Base-by-base conservation (phyloP, 1,140 invertebrate species). In the Hylaeus anthracinus region DNA sequence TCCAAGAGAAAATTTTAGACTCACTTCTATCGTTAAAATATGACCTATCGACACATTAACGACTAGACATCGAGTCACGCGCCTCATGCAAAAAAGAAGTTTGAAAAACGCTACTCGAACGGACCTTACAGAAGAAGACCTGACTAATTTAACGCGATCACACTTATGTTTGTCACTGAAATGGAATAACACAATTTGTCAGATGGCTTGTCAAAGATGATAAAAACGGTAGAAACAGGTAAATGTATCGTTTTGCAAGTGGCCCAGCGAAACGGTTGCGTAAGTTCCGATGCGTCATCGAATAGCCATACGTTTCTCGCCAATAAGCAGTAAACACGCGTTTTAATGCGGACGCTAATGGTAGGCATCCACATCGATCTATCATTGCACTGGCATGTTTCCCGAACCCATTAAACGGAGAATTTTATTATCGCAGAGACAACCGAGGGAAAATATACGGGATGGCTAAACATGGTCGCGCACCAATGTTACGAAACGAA, bases 391-490 rank as follows among this genome's bases (percentile, higher is more conserved):
- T 79, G 67, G 53, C 63, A 51, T 72, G 41, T n/a, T 67, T 83
- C 76, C 64, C 67, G 63, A 55, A 37, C 37, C 41, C 53, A 78
- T 86, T 51, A 86, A 86, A 82, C 43, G 39, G 15, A 67, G 60
- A 72, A 83, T 83, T 72, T 86, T 83, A 86, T 86, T 86, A 83
- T 80, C 79, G 51, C 43, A 5, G 9, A 39, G 67, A 65, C 72
- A 82, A 51, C 67, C 43, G 8, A 1, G 5, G 45, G 26, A 58
- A 58, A 65, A 78, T 65, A n/a, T 71, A 64, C 66, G 45, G 51
- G 37, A 65, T 58, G n/a, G 12, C 41, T 58, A 73, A 72, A 73
- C 53, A 53, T 45, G 39, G 26, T n/a, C 15, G 37, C 45, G 1
- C 12, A 56, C 14, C 60, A 39, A 77, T 63, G 39, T 81, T 84